These are phyloP conservation scores for Sminthurinus aureus DNA, from an alignment of 2,888 invertebrate genomes.

Conservation along the genomic window DNA sequence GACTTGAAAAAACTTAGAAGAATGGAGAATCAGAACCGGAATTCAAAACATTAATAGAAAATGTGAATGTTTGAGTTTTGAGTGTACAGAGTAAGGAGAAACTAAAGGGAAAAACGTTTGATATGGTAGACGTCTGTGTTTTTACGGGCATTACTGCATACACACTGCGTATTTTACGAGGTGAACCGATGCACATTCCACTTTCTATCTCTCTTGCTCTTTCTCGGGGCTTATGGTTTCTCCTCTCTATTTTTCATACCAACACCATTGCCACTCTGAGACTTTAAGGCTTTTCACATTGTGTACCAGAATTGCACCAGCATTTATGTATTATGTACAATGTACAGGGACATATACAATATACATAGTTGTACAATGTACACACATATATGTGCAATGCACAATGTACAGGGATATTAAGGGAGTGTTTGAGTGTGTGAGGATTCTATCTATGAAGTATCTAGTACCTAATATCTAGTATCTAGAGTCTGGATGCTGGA, in stretches of 20 bases:
- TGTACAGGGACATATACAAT: not conserved
- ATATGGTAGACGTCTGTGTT: too few relatives aligned
- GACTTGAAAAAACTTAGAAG: not conserved
- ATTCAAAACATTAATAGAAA: conserved; percentile 11
- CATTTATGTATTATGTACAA: not conserved
- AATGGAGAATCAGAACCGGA: conserved; percentile 11
- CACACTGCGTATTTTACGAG: not conserved
- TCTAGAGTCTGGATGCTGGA: too few relatives aligned
- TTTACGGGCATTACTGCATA: too few relatives aligned
- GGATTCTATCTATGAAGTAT: too few relatives aligned
- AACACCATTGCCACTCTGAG: not conserved
- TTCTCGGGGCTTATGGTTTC: not conserved
- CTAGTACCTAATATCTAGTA: too few relatives aligned
- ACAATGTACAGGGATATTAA: not conserved
- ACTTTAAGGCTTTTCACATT: not conserved
- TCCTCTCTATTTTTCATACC: not conserved
- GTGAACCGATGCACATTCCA: not conserved
- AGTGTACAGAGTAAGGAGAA: not conserved
- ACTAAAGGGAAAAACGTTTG: not conserved
- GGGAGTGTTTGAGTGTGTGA: not conserved
- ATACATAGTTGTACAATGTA: not conserved
- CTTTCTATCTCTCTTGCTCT: not conserved
- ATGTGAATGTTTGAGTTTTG: not conserved
- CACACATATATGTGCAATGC: not conserved
- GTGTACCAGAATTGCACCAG: not conserved